Conservation (phyloP, 2,113 vertebrate species). For the Mormyrus iriodes region DNA sequence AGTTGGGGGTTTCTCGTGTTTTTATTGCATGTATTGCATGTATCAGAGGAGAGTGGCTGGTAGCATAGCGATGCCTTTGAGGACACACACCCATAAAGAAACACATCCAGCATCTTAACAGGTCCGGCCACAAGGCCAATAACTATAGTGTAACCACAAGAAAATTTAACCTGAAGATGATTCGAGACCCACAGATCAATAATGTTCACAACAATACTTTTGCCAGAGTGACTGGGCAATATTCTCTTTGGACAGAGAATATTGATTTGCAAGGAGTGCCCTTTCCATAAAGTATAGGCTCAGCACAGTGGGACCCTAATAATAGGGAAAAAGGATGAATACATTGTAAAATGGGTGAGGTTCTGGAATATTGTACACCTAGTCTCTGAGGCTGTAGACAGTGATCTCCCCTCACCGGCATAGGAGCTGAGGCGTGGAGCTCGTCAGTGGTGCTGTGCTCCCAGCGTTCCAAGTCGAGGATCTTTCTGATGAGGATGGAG, state of each 20-base stretch:
- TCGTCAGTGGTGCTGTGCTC: background rate
- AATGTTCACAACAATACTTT: background rate
- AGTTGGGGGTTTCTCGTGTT: background rate
- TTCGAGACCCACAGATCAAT: constrained; percentile 5
- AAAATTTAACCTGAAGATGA: background rate
- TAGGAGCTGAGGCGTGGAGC: background rate
- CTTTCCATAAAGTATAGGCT: background rate
- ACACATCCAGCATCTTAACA: background rate
- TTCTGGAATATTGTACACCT: background rate
- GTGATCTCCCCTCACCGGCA: background rate
- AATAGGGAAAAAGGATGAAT: background rate
- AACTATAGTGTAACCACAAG: background rate
- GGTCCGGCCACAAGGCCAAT: background rate
- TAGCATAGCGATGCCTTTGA: background rate
- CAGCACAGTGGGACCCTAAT: background rate
- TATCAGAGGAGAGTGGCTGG: background rate
- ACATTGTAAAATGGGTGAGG: background rate
- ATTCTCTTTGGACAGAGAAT: background rate
- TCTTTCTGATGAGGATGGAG: background rate
- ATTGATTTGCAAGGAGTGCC: background rate
- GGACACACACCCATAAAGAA: background rate
- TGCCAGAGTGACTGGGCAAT: background rate
- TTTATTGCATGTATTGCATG: background rate
- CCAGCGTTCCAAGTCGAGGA: background rate
- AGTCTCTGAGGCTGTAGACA: background rate